A percentile compares a stretch with the other conserved stretches of the same genome.
phyloP scores from a whole-genome alignment of 2,113 vertebrate genomes.

The Ginglymostoma cirratum region DNA sequence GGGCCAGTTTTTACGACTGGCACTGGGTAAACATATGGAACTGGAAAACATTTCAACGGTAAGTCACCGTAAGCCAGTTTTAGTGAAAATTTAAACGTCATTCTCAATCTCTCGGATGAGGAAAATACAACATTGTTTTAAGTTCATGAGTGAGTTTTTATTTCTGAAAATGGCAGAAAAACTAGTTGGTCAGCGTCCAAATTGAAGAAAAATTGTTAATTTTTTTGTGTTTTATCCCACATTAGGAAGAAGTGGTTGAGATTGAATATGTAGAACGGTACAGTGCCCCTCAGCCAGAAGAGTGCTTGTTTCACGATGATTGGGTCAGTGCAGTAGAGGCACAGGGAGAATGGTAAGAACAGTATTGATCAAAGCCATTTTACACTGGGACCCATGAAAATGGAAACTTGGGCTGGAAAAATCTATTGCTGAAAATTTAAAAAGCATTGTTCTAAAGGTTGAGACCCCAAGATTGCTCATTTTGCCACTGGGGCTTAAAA shows the following conservation, averaged over 20 bases:
- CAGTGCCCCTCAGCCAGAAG: slow-evolving; percentile 84
- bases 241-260: slow-evolving; percentile 93
- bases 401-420: background rate
- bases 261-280: slow-evolving; percentile 89
- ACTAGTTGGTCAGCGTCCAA: background rate
- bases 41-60: slow-evolving; percentile 84
- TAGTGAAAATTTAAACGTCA: background rate
- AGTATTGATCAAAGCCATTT: background rate
- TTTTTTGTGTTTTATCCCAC: slow-evolving; percentile 41
- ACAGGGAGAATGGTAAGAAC: slow-evolving; percentile 77
- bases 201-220: background rate
- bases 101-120: background rate
- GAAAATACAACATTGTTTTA: background rate
- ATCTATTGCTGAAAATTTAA: background rate
- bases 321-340: slow-evolving; percentile 90
- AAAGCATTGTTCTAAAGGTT: background rate
- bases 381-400: background rate
- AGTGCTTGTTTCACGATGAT: slow-evolving; percentile 93
- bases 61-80: slow-evolving; percentile 43
- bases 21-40: slow-evolving; percentile 78
- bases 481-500: background rate
- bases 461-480: background rate
- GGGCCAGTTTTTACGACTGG: slow-evolving; percentile 80
- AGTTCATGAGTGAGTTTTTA: background rate
- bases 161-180: background rate